Evolutionary conservation across 2,113 vertebrate species (phyloP), one percentile per base, ranked within the genome.

Genomic region (Craseonycteris thonglongyai): DNA sequence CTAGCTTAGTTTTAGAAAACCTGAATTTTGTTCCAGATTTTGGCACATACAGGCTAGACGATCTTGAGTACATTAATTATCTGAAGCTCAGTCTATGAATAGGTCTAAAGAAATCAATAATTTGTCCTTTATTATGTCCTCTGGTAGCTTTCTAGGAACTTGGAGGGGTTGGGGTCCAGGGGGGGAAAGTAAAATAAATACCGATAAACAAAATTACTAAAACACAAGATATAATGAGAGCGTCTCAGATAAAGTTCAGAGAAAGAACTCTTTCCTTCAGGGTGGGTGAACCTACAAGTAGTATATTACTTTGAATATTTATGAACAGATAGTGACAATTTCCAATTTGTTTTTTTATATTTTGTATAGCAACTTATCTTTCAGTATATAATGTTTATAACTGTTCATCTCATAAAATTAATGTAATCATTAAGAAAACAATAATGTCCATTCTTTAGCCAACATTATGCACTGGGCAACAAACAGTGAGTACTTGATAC

Each of bases 111-210:
- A 84, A 47, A 71, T 71, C 26, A 28, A 51, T 54, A 51, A 38
- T 33, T 75, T 76, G 0, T 76, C 42, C 9, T 92, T 92, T 2
- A 84, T 3, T 5, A 5, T 71, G 8, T 69, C 11, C 16, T 56
- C 51, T 76, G 4, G 35, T 54, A 71, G 61, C 8, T 63, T 88
- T 84, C 63, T 59, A 84, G 51, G 28, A 78, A 69, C 24, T 38
- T 4, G 8, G n/a, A 10, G 4, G 2, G 3, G 1, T n/a, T 1
- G 1, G 19, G 5, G 33, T 35, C 10, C n/a, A n/a, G n/a, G 66
- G 11, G 22, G 35, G 21, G 9, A 79, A 83, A 87, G 28, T 87
- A 91, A 82, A 63, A 54, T 71, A 84, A 76, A 38, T 66, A n/a
- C n/a, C n/a, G n/a, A n/a, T n/a, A 59, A 11, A 38, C 24, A 59